Evolutionary conservation across 2,888 invertebrate genomes (phyloP).

Genomic region (Callyntrura guangdongensis): DNA sequence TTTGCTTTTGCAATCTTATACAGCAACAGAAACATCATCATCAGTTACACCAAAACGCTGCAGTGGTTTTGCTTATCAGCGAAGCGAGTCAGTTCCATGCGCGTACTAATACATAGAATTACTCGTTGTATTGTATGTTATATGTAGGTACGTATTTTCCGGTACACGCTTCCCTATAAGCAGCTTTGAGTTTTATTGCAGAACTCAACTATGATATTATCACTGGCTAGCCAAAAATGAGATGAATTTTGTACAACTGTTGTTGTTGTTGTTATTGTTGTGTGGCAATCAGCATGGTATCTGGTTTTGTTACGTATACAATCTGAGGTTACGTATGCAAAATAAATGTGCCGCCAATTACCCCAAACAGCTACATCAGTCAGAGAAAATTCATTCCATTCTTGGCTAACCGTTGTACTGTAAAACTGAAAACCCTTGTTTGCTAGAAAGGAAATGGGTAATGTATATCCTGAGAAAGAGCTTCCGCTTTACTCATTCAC

Average conservation of each 20-base stretch:
- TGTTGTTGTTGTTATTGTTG: too few species aligned
- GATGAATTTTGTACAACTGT: too few species aligned
- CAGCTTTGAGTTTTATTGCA: background rate
- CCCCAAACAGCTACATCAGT: background rate
- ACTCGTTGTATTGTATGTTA: background rate
- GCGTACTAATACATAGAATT: background rate
- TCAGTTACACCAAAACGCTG: background rate
- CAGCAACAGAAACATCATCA: background rate
- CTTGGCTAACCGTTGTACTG: too few species aligned
- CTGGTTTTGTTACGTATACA: too few species aligned
- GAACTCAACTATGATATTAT: background rate
- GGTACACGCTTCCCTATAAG: background rate
- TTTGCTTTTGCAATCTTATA: background rate
- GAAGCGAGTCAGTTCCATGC: constrained; percentile 3
- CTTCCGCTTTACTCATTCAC: constrained; percentile 66
- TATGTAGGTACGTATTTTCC: too few species aligned
- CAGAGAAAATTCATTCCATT: too few species aligned
- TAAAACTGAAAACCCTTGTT: background rate
- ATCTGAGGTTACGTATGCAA: background rate
- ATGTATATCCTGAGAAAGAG: constrained; percentile 31
- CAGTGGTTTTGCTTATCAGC: constrained; percentile 24
- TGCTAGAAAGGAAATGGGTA: constrained; percentile 44
- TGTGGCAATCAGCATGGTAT: too few species aligned
- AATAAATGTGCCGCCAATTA: too few species aligned
- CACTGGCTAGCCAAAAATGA: background rate